These are phyloP conservation scores for Papilio glaucus DNA, from an alignment of 1,140 invertebrate species.

Conservation along the genomic window DNA sequence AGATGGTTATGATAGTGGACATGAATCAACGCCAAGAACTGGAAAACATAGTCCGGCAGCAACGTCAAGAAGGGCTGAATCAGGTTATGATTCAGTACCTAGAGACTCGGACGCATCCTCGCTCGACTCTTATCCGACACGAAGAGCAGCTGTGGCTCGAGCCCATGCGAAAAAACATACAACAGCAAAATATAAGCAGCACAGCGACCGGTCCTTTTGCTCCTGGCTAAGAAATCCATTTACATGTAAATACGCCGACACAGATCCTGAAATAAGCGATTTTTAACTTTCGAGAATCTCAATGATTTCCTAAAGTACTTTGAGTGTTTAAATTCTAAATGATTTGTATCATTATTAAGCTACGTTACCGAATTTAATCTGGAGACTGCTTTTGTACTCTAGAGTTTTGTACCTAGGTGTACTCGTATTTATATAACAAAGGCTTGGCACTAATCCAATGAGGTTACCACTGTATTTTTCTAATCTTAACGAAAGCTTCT, in stretches of 20 bases:
- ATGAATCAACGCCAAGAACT: conserved; percentile 90
- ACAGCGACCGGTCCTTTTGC: conserved; percentile 85
- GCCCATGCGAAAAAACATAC: conserved; percentile 83
- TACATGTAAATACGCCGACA: conserved; percentile 88
- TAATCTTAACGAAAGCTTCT: conserved; percentile 70
- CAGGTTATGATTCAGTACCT: conserved; percentile 95
- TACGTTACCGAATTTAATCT: conserved; percentile 83
- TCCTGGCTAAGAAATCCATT: conserved; percentile 87
- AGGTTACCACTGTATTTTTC: conserved; percentile 81
- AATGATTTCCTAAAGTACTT: conserved; percentile 46
- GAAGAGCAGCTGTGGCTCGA: conserved; percentile 86
- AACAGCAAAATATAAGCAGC: conserved; percentile 82
- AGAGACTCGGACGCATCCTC: conserved; percentile 94
- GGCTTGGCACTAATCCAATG: conserved; percentile 74
- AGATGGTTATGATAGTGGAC: conserved; percentile 91
- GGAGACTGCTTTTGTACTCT: conserved; percentile 83
- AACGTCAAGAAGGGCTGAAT: conserved; percentile 89
- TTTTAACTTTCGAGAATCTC: conserved; percentile 73
- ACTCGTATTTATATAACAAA: conserved; percentile 76
- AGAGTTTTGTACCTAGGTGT: conserved; percentile 65
- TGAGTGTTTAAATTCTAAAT: conserved; percentile 66
- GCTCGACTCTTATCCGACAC: conserved; percentile 89
- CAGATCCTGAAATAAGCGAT: conserved; percentile 86
- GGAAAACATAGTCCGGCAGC: conserved; percentile 90
- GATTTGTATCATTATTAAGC: conserved; percentile 74